phyloP scores from a whole-genome alignment of 1,140 invertebrate species.

The Solenopsis invicta region DNA sequence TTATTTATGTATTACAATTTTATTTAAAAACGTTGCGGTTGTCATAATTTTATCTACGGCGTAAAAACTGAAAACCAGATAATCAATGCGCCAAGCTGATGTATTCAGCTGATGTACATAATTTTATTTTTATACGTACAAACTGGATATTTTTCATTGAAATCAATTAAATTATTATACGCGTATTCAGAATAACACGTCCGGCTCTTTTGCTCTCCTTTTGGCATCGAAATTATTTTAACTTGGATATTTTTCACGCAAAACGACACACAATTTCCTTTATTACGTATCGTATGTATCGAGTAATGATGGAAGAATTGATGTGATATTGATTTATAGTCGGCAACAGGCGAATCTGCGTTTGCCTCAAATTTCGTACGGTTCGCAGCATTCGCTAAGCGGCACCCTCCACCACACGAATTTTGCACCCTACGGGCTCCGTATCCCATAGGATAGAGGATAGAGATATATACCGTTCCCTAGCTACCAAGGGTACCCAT shows the following conservation, averaged over 20 bases:
- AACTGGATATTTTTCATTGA: background rate
- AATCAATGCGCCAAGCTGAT: background rate
- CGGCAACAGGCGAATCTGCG: background rate
- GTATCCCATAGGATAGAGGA: conserved; percentile 69
- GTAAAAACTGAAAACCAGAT: background rate
- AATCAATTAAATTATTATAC: background rate
- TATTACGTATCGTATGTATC: background rate
- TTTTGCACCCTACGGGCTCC: conserved; percentile 71
- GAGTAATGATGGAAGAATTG: background rate
- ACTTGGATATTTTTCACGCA: background rate
- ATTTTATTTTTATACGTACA: background rate
- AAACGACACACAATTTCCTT: background rate
- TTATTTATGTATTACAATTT: background rate
- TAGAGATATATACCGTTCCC: conserved; percentile 65
- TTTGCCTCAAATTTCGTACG: conserved; percentile 57
- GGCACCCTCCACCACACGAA: conserved; percentile 65
- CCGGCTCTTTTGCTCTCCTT: background rate
- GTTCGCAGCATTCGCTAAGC: conserved; percentile 75
- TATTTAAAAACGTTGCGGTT: background rate
- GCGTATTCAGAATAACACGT: background rate
- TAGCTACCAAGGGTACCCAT: conserved; percentile 71
- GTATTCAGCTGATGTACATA: background rate
- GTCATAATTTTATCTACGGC: background rate
- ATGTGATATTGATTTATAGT: conserved; percentile 11
- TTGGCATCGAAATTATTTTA: background rate